These are phyloP conservation scores for Diachasma alloeum DNA, from an alignment of 1,140 invertebrate species.

Conservation along the genomic window DNA sequence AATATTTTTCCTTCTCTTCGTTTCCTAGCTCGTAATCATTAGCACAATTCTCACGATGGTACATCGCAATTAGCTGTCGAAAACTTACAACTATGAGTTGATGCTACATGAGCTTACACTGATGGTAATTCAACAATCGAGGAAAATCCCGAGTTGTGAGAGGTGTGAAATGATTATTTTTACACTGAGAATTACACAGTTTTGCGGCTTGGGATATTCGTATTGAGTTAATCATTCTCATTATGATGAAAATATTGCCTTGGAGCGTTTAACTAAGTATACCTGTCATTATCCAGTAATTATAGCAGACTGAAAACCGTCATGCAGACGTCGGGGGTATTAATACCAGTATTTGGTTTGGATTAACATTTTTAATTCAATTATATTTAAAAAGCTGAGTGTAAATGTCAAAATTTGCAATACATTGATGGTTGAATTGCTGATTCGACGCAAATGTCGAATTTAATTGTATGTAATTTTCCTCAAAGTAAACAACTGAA, in stretches of 20 bases:
- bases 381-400: neutral
- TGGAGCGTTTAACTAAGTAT: constrained; percentile 10
- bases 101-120: neutral
- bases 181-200: neutral
- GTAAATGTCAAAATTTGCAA: neutral
- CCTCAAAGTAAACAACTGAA: neutral
- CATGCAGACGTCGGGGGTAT: neutral
- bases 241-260: neutral
- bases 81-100: neutral
- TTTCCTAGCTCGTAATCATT: neutral
- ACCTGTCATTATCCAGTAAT: constrained; percentile 47
- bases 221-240: neutral
- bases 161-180: neutral
- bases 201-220: neutral
- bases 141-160: neutral
- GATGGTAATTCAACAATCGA: neutral
- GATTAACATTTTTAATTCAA: neutral
- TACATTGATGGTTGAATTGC: neutral
- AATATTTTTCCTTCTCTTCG: constrained; percentile 36
- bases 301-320: constrained; percentile 24
- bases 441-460: neutral
- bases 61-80: neutral
- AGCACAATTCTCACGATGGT: neutral
- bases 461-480: neutral
- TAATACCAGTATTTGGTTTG: neutral